These are phyloP conservation scores for Cydia fagiglandana DNA, from an alignment of 1,140 invertebrate species.

Conservation along the genomic window DNA sequence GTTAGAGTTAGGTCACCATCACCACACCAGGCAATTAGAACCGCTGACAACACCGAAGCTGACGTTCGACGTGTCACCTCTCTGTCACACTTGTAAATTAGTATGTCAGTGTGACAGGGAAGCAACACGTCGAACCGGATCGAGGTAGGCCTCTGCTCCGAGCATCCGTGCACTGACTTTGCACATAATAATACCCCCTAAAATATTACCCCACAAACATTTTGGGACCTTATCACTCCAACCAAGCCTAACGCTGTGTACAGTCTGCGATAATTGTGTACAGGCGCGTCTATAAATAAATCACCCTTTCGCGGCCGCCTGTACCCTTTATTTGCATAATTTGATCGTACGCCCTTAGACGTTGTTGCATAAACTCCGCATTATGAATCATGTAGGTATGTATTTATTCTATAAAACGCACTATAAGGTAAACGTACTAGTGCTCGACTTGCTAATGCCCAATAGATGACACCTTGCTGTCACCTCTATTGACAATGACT, in stretches of 20 bases:
- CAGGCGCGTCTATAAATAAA: constrained; percentile 16
- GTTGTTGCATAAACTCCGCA: background rate
- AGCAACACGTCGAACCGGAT: too few relatives aligned
- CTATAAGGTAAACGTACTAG: too few relatives aligned
- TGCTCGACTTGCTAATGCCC: too few relatives aligned
- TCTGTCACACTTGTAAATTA: too few relatives aligned
- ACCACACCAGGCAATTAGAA: background rate
- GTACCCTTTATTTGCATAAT: constrained; percentile 31
- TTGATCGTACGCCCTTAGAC: constrained; percentile 11
- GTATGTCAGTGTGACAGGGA: too few relatives aligned
- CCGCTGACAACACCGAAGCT: background rate
- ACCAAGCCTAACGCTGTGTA: constrained; percentile 2
- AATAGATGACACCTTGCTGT: too few relatives aligned
- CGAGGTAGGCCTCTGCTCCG: background rate
- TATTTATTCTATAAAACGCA: too few relatives aligned
- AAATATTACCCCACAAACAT: constrained; percentile 19
- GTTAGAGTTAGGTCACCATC: too few relatives aligned
- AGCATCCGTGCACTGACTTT: background rate
- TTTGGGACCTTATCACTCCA: constrained; percentile 10
- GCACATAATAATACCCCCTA: background rate
- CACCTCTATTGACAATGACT: too few relatives aligned
- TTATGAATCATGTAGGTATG: too few relatives aligned
- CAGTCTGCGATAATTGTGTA: constrained; percentile 24
- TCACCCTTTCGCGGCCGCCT: constrained; percentile 22
- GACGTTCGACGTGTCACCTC: too few relatives aligned